Percentiles rank a stretch among this genome's conserved stretches.
Conservation (phyloP, 2,888 invertebrate species). For the Euplagia quadripunctaria region DNA sequence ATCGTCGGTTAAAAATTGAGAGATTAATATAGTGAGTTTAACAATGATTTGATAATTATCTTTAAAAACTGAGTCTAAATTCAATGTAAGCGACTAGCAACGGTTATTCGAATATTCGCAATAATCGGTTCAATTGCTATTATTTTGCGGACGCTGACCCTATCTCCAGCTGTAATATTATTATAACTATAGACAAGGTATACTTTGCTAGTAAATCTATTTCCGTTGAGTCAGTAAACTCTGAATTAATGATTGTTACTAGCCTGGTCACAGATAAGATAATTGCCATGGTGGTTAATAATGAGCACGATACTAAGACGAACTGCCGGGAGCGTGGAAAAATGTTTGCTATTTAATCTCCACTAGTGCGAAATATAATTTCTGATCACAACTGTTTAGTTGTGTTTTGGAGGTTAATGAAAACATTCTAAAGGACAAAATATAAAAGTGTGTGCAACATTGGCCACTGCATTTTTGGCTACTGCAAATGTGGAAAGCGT, state of each 20-base stretch:
- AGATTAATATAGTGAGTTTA: too few relatives aligned
- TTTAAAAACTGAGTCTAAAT: neutral
- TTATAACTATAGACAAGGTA: constrained; percentile 7
- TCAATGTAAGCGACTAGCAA: neutral
- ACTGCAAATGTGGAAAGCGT: too few relatives aligned
- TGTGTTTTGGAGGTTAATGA: neutral
- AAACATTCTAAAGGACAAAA: neutral
- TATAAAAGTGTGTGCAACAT: too few relatives aligned
- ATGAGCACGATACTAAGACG: neutral
- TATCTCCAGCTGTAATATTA: constrained; percentile 5
- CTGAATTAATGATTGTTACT: neutral
- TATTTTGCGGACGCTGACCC: constrained; percentile 18
- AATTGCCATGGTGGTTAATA: neutral
- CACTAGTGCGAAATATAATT: too few relatives aligned
- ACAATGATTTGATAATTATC: too few relatives aligned
- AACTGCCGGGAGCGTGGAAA: neutral
- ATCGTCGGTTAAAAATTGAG: too few relatives aligned
- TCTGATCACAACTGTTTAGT: neutral
- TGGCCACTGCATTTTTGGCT: too few relatives aligned
- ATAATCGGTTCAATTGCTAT: constrained; percentile 2
- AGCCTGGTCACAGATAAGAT: neutral
- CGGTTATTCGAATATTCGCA: neutral
- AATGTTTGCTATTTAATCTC: too few relatives aligned
- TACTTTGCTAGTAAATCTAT: constrained; percentile 15
- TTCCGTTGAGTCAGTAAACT: constrained; percentile 19